These are phyloP conservation scores for Turdus rufiventris DNA, from an alignment of 2,113 vertebrate species.

Conservation along the genomic window DNA sequence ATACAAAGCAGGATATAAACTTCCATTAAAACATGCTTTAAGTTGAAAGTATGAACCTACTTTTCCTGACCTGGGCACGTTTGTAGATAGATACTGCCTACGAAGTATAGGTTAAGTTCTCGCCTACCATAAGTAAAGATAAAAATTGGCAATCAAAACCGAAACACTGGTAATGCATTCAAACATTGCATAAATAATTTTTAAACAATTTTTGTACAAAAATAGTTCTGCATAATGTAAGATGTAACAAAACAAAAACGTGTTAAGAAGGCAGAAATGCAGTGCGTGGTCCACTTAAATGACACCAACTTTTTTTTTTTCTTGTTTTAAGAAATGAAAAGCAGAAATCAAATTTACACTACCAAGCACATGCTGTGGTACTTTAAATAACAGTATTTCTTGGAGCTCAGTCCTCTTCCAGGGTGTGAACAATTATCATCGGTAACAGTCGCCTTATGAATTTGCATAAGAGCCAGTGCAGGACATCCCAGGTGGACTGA, in stretches of 20 bases:
- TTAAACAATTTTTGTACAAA: constrained; percentile 97
- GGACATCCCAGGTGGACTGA: constrained; percentile 47
- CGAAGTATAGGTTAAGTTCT: constrained; percentile 72
- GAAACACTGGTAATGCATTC: constrained; percentile 84
- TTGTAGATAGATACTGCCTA: constrained; percentile 68
- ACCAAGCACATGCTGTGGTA: constrained; percentile 67
- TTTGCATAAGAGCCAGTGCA: constrained; percentile 67
- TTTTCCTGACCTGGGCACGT: constrained; percentile 67
- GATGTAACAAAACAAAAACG: constrained; percentile 84
- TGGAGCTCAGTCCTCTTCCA: constrained; percentile 52
- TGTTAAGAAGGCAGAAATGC: constrained; percentile 79
- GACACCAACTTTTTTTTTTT: constrained; percentile 52
- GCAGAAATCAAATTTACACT: constrained; percentile 67
- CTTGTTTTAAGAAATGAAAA: constrained; percentile 65
- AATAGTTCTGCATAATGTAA: constrained; percentile 93
- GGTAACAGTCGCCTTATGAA: constrained; percentile 64
- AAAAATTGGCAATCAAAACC: constrained; percentile 77
- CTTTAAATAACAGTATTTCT: constrained; percentile 62
- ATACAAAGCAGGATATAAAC: constrained; percentile 70
- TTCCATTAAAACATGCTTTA: constrained; percentile 77
- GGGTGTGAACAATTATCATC: constrained; percentile 52
- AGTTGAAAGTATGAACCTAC: constrained; percentile 66
- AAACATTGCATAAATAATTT: constrained; percentile 90
- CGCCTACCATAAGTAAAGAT: constrained; percentile 73
- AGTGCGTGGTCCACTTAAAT: constrained; percentile 71